Evolutionary conservation across 2,888 invertebrate genomes (phyloP), one percentile per base, ranked within the genome.

Genomic region (Hermaeophaga mercurialis): DNA sequence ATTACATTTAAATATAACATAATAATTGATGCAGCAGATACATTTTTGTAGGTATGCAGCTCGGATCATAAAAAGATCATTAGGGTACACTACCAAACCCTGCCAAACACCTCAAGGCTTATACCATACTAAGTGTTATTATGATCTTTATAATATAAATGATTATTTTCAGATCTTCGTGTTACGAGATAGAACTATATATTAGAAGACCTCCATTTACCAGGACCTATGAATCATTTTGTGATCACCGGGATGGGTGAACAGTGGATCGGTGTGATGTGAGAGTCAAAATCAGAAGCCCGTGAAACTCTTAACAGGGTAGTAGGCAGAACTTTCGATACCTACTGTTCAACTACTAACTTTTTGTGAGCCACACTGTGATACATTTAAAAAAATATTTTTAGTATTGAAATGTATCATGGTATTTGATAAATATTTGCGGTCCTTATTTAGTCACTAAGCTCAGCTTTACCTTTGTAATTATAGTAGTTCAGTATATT

Each of bases 231-330:
- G 28, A 52, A 50, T 39, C 33, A 47, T 31, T 31, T 54, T 17
- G 31, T 38, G 12, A 36, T 36, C 18, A 18, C 31, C 24, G 15
- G 38, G 38, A 49, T 14, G 15, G 18, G 17, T 38, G 38, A 38
- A 38, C 38, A 38, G 38, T 19, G 11, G 19, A 47, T 47, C 34
- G 11, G 14, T 15, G 47, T 22, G 43, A 8, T 50, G 50, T 50
- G 17, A 41, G 39, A 28, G 55, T 15, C 22, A 47, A 45, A 34
- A 19, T 28, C 18, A 44, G 24, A 61, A 59, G 64, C 66, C 64
- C 58, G 66, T 67, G 66, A 65, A 59, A 66, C 55, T 59, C 59
- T 48, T 60, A 66, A 72, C 72, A 72, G 71, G 71, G 72, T 72
- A 71, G 71, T 71, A 71, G 68, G 69, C 68, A 69, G 64, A 68